Base-by-base conservation (phyloP, 2,113 vertebrate species). In the Euleptes europaea region DNA sequence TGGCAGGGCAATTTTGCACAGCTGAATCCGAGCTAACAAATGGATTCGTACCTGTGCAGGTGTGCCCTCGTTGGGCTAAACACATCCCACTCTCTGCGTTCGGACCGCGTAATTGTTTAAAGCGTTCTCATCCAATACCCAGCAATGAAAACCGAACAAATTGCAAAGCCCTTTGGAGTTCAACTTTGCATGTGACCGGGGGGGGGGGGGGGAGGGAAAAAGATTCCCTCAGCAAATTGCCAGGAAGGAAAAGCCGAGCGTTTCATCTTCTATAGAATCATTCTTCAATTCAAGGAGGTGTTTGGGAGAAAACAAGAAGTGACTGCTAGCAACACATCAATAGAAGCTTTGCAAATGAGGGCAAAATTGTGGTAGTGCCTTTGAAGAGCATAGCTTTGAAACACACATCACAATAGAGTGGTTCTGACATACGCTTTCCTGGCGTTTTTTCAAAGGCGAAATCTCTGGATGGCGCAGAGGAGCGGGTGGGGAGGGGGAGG, bases 331-430 rank as follows among this genome's bases (percentile, higher is more conserved):
- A n/a, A 57, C 26, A 28, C 66, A 60, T 71, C 75, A 47, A 67
- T 15, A 78, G 83, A 60, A 84, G 49, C 75, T 44, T 78, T 78
- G 76, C 83, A 84, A 84, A 84, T 84, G 83, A 78, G 83, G 75
- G 83, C 83, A 84, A 84, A 84, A 70, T 78, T 42, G 83, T 26
- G 51, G 10, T n/a, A 57, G 10, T 71, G 75, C 83, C 76, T 71
- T 78, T 78, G 83, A 78, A 84, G 78, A 60, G 49, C 74, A 26
- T 51, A 8, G 31, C 83, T 84, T 84, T 78, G 83, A 84, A 84
- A 84, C 40, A 84, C 83, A 60, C 83, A 78, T 84, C 83, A 84
- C 75, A 71, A 70, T 60, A 78, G 75, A 84, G 40, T 12, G 54
- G 38, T 71, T 84, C 49, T 84, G 83, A 78, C 75, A 71, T 33